A percentile compares a stretch with the other conserved stretches of the same genome.
phyloP scores from a whole-genome alignment of 2,113 vertebrate species.

The Pteruthius melanotis region DNA sequence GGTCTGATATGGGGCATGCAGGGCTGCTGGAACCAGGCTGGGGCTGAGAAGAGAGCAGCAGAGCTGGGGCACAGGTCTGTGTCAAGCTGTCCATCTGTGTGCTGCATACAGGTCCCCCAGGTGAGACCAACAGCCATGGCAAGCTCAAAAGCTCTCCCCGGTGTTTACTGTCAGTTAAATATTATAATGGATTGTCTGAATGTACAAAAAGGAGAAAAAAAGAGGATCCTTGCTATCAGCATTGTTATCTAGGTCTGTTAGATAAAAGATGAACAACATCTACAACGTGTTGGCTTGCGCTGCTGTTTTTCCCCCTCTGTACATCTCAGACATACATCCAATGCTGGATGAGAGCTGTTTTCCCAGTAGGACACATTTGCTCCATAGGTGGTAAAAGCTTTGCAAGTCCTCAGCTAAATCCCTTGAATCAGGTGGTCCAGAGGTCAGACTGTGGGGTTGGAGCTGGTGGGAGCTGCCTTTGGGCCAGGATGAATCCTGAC shows the following conservation, averaged over 20 bases:
- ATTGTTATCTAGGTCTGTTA: not conserved
- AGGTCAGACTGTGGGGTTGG: not conserved
- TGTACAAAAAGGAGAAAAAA: not conserved
- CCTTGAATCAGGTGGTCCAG: not conserved
- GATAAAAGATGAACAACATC: slow-evolving; percentile 7
- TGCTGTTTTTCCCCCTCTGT: not conserved
- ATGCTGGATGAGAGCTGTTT: not conserved
- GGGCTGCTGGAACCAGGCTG: not conserved
- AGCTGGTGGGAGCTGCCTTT: not conserved
- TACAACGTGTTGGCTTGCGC: not conserved
- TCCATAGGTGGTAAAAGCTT: not conserved
- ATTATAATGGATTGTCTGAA: not conserved
- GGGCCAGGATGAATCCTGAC: rapidly evolving
- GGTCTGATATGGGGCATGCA: rapidly evolving
- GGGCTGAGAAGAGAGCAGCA: not conserved
- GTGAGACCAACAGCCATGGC: rapidly evolving
- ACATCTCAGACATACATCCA: not conserved
- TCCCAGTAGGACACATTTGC: not conserved
- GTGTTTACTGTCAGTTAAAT: not conserved
- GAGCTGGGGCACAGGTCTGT: not conserved
- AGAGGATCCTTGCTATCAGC: not conserved
- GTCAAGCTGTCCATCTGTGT: not conserved
- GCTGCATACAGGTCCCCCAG: not conserved
- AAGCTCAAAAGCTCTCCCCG: not conserved
- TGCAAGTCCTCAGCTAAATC: not conserved